Evolutionary conservation across 2,113 vertebrate genomes (phyloP).

Genomic region (Macheiramphus alcinus): DNA sequence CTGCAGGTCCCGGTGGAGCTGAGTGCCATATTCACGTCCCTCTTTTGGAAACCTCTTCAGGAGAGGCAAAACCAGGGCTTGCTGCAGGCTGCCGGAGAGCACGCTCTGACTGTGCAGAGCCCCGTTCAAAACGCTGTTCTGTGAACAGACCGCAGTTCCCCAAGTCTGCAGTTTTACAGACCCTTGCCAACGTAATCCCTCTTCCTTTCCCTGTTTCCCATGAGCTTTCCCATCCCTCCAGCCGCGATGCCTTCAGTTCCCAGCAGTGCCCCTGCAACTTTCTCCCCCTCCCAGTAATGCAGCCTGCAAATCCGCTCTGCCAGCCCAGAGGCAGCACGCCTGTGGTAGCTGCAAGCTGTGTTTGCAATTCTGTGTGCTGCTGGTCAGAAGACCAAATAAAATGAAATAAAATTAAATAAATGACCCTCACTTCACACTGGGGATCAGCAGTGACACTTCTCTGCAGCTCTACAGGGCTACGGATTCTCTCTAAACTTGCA

Average conservation of each 20-base stretch:
- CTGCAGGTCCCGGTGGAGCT: not conserved
- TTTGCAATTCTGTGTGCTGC: not conserved
- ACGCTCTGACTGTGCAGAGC: fast-evolving
- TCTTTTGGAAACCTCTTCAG: not conserved
- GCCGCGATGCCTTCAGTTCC: not conserved
- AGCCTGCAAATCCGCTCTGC: not conserved
- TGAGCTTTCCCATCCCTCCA: not conserved
- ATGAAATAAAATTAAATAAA: not conserved
- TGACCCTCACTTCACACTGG: not conserved
- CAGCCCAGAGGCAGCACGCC: not conserved
- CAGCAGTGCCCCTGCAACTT: fast-evolving
- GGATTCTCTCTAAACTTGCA: not conserved
- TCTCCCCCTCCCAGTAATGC: not conserved
- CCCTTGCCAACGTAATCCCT: not conserved
- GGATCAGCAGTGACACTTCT: not conserved
- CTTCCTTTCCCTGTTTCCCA: not conserved
- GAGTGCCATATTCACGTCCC: not conserved
- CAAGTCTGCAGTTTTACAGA: not conserved
- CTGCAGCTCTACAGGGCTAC: not conserved
- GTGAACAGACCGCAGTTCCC: fast-evolving
- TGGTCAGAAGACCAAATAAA: not conserved
- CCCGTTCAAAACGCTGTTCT: not conserved
- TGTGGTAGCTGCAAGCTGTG: not conserved
- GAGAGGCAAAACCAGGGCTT: not conserved
- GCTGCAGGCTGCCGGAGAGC: not conserved